Evolutionary conservation across 2,888 invertebrate species (phyloP), one percentile per base, ranked within the genome.

Genomic region (Caenorhabditis sp.): DNA sequence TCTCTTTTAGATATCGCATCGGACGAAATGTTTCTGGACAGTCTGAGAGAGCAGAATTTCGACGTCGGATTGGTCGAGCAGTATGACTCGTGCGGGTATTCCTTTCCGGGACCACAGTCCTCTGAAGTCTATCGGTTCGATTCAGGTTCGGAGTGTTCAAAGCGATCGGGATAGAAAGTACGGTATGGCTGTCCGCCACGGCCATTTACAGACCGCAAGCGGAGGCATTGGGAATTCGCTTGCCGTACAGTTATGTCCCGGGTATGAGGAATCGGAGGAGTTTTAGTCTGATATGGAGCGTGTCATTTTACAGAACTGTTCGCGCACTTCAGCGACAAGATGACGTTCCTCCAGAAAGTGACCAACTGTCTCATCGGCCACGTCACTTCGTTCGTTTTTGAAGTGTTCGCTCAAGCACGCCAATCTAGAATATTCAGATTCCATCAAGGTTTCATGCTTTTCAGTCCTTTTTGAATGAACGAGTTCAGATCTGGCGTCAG

Each of bases 271-370:
- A 1, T 15, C 20, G 35, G 20, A 17, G 13, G 30, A 62, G 20
- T 17, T 65, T 39, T 55, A 37, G 8, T 41, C 66, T 79, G 32
- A n/a, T n/a, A n/a, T n/a, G n/a, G n/a, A n/a, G n/a, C n/a, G n/a
- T n/a, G n/a, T n/a, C n/a, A n/a, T n/a, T n/a, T n/a, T n/a, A n/a
- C 65, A 83, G 87, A 87, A 46, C 77, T 87, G 7, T 87, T 87
- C 46, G 83, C 85, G 1, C 79, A 83, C n/a, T 80, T 84, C 22
- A 77, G 65, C 24, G 78, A 83, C 24, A 56, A 78, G 15, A 83
- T 87, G 82, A 72, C 66, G 5, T 74, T 86, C 30, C 9, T 79
- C 5, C 75, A 78, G 53, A 81, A 78, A 39, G 20, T 70, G 11
- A 39, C 73, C 8, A 81, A 81, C 26, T 35, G 78, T 6, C 48